These are phyloP conservation scores for Sylvietta virens DNA, from an alignment of 2,113 vertebrate species.

Conservation along the genomic window DNA sequence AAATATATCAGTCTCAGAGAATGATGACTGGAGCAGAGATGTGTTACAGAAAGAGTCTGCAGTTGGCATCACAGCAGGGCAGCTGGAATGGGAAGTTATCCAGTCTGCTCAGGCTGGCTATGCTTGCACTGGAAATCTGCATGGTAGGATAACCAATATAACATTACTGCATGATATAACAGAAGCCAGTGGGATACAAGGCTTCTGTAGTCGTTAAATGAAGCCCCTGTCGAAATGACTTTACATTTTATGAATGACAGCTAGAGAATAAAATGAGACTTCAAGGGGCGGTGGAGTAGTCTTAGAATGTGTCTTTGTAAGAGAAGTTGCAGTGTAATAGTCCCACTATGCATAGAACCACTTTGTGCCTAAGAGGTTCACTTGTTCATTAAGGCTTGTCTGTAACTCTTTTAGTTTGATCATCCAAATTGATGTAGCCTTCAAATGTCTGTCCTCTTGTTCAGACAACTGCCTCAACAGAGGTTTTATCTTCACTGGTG, in stretches of 20 bases:
- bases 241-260: neutral
- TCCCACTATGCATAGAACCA: neutral
- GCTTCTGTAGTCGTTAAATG: neutral
- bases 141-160: conserved; percentile 77
- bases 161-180: neutral
- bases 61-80: conserved; percentile 88
- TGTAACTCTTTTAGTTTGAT: neutral
- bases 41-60: conserved; percentile 90
- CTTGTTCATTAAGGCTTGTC: neutral
- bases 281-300: neutral
- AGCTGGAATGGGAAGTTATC: conserved; percentile 83
- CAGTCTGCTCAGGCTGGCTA: conserved; percentile 84
- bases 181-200: neutral
- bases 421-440: rapidly evolving
- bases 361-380: neutral
- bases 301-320: neutral
- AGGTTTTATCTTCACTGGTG: neutral
- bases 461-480: neutral
- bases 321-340: neutral
- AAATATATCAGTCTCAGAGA: conserved; percentile 85
- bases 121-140: conserved; percentile 82
- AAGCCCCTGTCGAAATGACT: neutral
- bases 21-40: conserved; percentile 90
- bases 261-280: neutral
- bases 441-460: neutral